A percentile compares a stretch with the other conserved stretches of the same genome.
Conservation (phyloP, 2,113 vertebrate genomes). For the Coturnix japonica region DNA sequence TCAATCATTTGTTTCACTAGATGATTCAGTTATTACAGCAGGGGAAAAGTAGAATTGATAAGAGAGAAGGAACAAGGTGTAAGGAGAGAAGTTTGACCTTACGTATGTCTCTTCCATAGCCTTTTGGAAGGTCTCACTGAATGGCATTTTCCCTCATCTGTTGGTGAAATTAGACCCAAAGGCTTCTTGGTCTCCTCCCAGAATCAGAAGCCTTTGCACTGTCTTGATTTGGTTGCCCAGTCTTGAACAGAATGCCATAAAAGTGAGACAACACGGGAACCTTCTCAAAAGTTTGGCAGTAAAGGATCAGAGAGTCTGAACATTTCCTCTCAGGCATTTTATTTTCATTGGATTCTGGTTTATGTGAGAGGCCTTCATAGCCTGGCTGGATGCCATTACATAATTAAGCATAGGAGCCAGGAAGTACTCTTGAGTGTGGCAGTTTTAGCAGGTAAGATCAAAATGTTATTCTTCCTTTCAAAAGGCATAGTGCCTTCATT, state of each 20-base stretch:
- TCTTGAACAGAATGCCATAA: background rate
- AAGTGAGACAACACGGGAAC: background rate
- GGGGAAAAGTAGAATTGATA: background rate
- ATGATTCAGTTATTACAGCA: background rate
- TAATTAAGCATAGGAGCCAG: constrained; percentile 41
- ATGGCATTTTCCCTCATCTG: background rate
- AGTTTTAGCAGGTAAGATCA: constrained; percentile 53
- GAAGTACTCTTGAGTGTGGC: background rate
- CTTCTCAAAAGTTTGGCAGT: background rate
- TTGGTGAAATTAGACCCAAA: background rate
- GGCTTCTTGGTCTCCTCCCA: background rate
- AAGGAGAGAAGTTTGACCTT: background rate
- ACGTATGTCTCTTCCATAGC: background rate
- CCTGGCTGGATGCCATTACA: constrained; percentile 33
- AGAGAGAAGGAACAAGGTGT: background rate
- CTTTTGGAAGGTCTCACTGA: background rate
- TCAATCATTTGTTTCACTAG: background rate
- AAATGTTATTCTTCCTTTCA: constrained; percentile 43
- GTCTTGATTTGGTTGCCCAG: background rate
- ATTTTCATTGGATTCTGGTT: constrained; percentile 18
- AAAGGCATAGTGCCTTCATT: constrained; percentile 32
- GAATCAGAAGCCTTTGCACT: background rate
- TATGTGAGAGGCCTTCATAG: constrained; percentile 31
- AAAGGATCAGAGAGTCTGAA: background rate
- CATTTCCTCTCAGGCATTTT: constrained; percentile 2